phyloP scores from a whole-genome alignment of 2,113 vertebrate genomes.

The Mobula birostris region DNA sequence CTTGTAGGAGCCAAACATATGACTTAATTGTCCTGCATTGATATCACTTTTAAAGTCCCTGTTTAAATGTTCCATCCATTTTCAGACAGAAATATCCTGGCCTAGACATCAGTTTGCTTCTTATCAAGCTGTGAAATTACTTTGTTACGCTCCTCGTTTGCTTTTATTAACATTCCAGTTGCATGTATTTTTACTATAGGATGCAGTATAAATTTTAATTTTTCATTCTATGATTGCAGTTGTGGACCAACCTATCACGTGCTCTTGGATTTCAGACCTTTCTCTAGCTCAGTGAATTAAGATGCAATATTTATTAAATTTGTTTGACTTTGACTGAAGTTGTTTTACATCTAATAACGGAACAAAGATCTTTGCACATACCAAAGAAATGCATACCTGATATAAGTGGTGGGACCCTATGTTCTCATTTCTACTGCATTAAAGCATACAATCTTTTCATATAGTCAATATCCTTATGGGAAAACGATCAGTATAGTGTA shows the following conservation, averaged over 20 bases:
- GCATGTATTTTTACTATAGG: neutral
- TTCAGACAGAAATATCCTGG: neutral
- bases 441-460: neutral
- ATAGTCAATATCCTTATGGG: neutral
- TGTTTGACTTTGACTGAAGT: neutral
- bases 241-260: neutral
- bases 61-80: neutral
- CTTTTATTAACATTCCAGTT: neutral
- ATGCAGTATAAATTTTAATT: neutral
- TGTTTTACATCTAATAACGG: neutral
- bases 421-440: neutral
- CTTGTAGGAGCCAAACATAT: neutral
- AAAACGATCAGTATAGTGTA: neutral
- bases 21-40: neutral
- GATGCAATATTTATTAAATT: too few relatives aligned
- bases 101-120: neutral
- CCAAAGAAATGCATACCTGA: neutral
- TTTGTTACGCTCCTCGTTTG: neutral
- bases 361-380: neutral
- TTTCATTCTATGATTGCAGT: neutral
- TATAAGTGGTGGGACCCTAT: neutral
- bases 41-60: neutral
- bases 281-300: neutral
- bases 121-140: neutral
- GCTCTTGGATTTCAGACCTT: neutral